A percentile compares a stretch with the other conserved stretches of the same genome.
Evolutionary conservation across 2,888 invertebrate species (phyloP).

Genomic region (Sipha maydis): DNA sequence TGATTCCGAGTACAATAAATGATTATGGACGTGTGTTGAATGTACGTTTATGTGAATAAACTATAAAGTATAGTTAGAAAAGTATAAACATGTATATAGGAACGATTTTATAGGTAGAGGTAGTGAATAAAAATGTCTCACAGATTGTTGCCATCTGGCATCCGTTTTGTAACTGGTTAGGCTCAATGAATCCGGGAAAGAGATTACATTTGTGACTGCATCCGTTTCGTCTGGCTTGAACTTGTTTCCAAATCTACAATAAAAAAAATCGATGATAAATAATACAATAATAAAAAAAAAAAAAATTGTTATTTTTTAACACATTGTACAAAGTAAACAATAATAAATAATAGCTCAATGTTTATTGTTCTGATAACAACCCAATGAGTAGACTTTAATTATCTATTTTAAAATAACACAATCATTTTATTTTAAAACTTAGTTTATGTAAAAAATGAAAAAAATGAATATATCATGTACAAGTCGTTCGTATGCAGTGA

Average conservation of each 20-base stretch:
- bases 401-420: too few species aligned
- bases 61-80: neutral
- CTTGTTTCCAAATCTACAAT: constrained; percentile 53
- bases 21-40: neutral
- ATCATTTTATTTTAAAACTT: too few species aligned
- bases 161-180: constrained; percentile 62
- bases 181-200: constrained; percentile 58
- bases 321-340: too few species aligned
- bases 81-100: constrained; percentile 3
- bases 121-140: constrained; percentile 43
- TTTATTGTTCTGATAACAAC: too few species aligned
- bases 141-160: constrained; percentile 61
- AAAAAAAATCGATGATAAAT: neutral
- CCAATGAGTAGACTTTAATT: too few species aligned
- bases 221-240: constrained; percentile 45
- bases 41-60: constrained; percentile 10
- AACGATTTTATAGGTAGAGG: neutral
- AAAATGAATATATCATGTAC: too few species aligned
- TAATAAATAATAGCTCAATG: too few species aligned
- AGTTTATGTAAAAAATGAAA: too few species aligned
- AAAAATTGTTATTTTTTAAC: too few species aligned
- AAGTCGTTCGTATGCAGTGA: too few species aligned
- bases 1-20: constrained; percentile 19
- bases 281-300: too few species aligned
- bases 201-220: constrained; percentile 10